Percentiles rank a stretch among this genome's conserved stretches.
Evolutionary conservation across 2,888 invertebrate genomes (phyloP).

Genomic region (Rutpela maculata): DNA sequence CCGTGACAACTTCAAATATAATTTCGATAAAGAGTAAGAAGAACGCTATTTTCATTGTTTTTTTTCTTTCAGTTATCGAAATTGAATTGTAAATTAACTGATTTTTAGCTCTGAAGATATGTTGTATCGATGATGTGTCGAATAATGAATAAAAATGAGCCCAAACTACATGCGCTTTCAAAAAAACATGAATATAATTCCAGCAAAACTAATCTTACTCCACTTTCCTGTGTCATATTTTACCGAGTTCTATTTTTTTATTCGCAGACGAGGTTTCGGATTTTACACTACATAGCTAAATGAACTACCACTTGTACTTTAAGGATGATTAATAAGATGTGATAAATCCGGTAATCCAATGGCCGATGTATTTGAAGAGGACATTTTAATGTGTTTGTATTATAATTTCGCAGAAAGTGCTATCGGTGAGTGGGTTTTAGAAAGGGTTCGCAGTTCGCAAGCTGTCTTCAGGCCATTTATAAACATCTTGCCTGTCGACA

Average conservation of each 20-base stretch:
- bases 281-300: conserved; percentile 14
- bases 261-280: background rate
- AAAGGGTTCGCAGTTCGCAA: conserved; percentile 60
- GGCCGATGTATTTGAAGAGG: conserved; percentile 54
- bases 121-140: too few relatives aligned
- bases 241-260: too few relatives aligned
- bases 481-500: conserved; percentile 74
- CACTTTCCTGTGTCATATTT: background rate
- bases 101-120: too few relatives aligned
- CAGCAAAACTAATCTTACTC: too few relatives aligned
- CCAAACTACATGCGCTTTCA: too few relatives aligned
- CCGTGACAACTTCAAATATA: too few relatives aligned
- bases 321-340: conserved; percentile 48
- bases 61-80: too few relatives aligned
- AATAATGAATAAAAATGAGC: too few relatives aligned
- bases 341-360: conserved; percentile 50
- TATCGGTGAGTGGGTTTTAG: conserved; percentile 63
- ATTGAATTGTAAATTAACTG: too few relatives aligned
- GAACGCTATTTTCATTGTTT: too few relatives aligned
- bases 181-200: too few relatives aligned
- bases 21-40: too few relatives aligned
- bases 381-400: conserved; percentile 60
- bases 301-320: conserved; percentile 11
- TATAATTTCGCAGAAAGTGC: conserved; percentile 59
- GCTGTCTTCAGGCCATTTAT: conserved; percentile 73